Evolutionary conservation across 2,797 vertebrate genomes (phyloP), one percentile per base, ranked within the genome.

Genomic region (Tauraco hartlaubi): DNA sequence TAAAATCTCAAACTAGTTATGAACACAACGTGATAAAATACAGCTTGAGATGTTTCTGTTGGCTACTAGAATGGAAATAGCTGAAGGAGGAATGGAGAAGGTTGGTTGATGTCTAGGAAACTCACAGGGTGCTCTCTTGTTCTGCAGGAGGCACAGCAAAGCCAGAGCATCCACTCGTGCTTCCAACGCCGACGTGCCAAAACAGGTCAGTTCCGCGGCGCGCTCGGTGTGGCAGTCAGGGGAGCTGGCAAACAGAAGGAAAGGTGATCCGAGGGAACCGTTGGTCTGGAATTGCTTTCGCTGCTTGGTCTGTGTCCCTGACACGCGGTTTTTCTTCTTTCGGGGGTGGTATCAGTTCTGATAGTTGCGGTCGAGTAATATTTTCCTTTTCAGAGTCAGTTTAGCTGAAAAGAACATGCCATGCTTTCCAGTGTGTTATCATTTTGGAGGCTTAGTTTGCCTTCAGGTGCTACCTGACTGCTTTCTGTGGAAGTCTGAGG

Each of bases 71-170:
- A 5, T 51, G 51, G 11, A 18, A 52, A 3, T 26, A 52, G 31
- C 16, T 49, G 73, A 6, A 28, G 22, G 12, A 49, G 72, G 52
- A 26, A n/a, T 64, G 54, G 59, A 21, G 23, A 19, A 44, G 37
- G 23, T 39, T 63, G 33, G 4, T 35, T 35, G 2, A 11, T 55
- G 56, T 21, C 33, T 73, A 35, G 76, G 59, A 15, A 92, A 43
- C 93, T 98, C 92, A 98, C 22, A 12, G 56, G 39, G 25, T 94
- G 51, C 89, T 97, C 89, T 97, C 83, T 98, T 98, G 66, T 97
- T 91, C 97, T 74, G 80, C 97, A 99, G 99, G 98, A 99, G 99
- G 96, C 99, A 99, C 98, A 99, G 99, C 97, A 99, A 98, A 98
- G 97, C 98, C 55, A 98, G 98, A 96, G 97, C 97, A 37, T 99